phyloP scores from a whole-genome alignment of 2,888 invertebrate species.

The Tetropium fuscum region DNA sequence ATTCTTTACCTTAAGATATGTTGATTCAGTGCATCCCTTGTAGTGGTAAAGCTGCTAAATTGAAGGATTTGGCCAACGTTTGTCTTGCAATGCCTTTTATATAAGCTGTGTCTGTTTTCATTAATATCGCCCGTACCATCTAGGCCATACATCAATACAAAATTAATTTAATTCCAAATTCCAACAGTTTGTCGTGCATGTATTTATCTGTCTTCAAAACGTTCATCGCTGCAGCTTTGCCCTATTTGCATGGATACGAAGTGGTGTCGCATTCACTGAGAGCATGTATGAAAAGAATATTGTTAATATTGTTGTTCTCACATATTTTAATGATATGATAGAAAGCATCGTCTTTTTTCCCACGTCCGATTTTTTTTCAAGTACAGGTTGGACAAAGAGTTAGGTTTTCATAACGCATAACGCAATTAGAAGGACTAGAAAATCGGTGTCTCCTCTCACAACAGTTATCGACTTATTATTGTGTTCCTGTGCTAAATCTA shows the following conservation, averaged over 20 bases:
- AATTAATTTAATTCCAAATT: too few species aligned
- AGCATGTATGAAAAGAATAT: slow-evolving; percentile 7
- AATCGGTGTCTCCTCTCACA: slow-evolving; percentile 1
- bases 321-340: neutral
- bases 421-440: slow-evolving; percentile 1
- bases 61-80: too few species aligned
- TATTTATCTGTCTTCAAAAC: slow-evolving; percentile 1
- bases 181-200: slow-evolving; percentile 5
- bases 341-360: neutral
- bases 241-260: slow-evolving; percentile 1
- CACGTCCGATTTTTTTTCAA: neutral
- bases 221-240: slow-evolving; percentile 1
- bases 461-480: neutral
- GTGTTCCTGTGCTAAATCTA: neutral
- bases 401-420: neutral
- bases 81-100: too few species aligned
- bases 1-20: too few species aligned
- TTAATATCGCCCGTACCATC: too few species aligned
- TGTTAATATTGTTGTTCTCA: neutral
- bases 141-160: too few species aligned
- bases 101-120: too few species aligned
- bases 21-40: too few species aligned
- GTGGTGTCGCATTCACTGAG: slow-evolving; percentile 4
- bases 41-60: too few species aligned
- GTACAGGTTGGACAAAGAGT: slow-evolving; percentile 7